Conservation (phyloP, 2,113 vertebrate genomes). For the Miniopterus natalensis region DNA sequence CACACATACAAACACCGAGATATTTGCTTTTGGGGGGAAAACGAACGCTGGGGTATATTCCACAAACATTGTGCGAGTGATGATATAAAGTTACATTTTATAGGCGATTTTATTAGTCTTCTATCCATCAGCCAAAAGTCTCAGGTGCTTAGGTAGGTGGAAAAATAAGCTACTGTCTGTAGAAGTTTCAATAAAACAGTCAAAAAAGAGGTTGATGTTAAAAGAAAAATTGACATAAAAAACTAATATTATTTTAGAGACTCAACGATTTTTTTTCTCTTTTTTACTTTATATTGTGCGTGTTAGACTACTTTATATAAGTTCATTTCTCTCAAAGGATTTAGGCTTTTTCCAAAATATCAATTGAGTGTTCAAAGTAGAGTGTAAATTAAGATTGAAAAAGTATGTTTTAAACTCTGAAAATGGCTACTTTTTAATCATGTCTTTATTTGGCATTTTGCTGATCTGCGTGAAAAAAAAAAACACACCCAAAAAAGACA, state of each 20-base stretch:
- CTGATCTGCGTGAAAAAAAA: background rate
- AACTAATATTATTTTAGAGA: slow-evolving; percentile 85
- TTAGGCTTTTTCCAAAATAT: slow-evolving; percentile 70
- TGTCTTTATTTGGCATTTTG: slow-evolving; percentile 11
- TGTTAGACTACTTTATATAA: slow-evolving; percentile 70
- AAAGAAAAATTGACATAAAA: slow-evolving; percentile 86
- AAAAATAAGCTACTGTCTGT: slow-evolving; percentile 90
- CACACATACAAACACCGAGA: slow-evolving; percentile 67
- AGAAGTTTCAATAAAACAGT: slow-evolving; percentile 88
- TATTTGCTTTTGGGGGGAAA: slow-evolving; percentile 79
- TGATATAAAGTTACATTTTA: slow-evolving; percentile 86
- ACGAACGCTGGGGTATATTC: slow-evolving; percentile 77
- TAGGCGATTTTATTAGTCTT: slow-evolving; percentile 86
- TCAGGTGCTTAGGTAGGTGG: slow-evolving; percentile 87
- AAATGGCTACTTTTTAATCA: slow-evolving; percentile 17
- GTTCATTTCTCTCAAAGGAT: slow-evolving; percentile 75
- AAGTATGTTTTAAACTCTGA: slow-evolving; percentile 48
- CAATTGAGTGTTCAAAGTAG: slow-evolving; percentile 70
- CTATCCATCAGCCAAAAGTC: slow-evolving; percentile 88
- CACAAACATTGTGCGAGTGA: slow-evolving; percentile 85
- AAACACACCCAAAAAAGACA: background rate
- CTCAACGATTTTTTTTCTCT: slow-evolving; percentile 67
- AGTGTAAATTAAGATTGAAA: slow-evolving; percentile 34
- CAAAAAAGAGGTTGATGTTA: slow-evolving; percentile 80
- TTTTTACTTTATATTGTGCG: slow-evolving; percentile 73